Base-by-base conservation (phyloP, 2,888 invertebrate genomes). In the Creontiades dilutus region DNA sequence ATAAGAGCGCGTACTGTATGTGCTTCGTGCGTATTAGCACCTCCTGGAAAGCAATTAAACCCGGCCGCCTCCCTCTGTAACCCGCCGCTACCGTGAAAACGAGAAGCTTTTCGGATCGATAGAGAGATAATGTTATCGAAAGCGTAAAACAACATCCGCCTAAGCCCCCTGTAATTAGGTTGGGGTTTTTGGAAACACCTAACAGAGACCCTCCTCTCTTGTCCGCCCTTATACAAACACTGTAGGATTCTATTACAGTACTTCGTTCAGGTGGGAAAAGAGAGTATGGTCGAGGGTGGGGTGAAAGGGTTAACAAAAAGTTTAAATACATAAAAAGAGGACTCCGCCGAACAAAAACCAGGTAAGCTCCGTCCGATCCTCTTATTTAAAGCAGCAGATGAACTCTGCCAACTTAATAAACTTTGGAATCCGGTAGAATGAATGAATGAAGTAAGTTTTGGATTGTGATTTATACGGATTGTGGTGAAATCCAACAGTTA, bases 91-190 rank as follows among this genome's bases (percentile, higher is more conserved):
- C 46, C 80, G 47, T 46, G 80, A 80, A 80, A 80, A 80, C 80
- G 80, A 80, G 46, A 80, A 80, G 80, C 46, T 80, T 48, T 46
- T 46, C 80, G 80, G 46, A 46, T 80, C 80, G 80, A 80, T 80
- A 37, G 80, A 19, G 14, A 80, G 80, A 80, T 80, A 80, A 80
- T 80, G 80, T 80, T 80, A 80, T 80, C 80, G 80, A 80, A 80
- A 80, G 80, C 80, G 80, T 80, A 80, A 16, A 80, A 80, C 46
- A 80, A 80, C 80, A 80, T 80, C 80, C 80, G 47, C n/a, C 46
- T 80, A 80, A 80, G 80, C 80, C 80, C 16, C 47, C 37, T 16
- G 80, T 46, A 80, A 80, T 80, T 80, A 80, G 80, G 80, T 80
- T 46, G 80, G 80, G 46, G 68, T 46, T 46, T 27, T 37, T 28